Percentiles rank a stretch among this genome's conserved stretches.
phyloP scores from a whole-genome alignment of 2,113 vertebrate genomes.

The Dicentrarchus labrax region DNA sequence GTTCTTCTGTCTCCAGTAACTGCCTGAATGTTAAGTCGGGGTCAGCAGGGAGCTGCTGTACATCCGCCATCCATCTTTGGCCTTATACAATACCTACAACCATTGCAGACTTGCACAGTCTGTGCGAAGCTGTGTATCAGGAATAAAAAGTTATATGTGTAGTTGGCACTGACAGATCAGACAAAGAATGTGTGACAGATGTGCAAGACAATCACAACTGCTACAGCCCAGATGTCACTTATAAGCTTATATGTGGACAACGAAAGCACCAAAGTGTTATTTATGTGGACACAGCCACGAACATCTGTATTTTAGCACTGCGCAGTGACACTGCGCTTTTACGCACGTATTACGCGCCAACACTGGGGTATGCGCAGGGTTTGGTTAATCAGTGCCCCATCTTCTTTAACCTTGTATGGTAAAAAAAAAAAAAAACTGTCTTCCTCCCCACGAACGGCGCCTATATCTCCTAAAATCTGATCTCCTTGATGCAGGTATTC shows the following conservation, averaged over 20 bases:
- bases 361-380: not conserved
- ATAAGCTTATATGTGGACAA: not conserved
- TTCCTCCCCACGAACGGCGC: slow-evolving; percentile 7
- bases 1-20: slow-evolving; percentile 22
- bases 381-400: slow-evolving; percentile 7
- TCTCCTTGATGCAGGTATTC: slow-evolving; percentile 60
- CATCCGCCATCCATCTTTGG: slow-evolving; percentile 27
- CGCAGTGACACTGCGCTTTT: slow-evolving; percentile 12
- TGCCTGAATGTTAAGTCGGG: slow-evolving; percentile 41
- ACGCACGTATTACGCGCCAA: slow-evolving; percentile 7
- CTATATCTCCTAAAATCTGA: slow-evolving; percentile 54
- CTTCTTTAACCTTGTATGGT: slow-evolving; percentile 36
- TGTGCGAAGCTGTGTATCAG: not conserved
- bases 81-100: slow-evolving; percentile 17
- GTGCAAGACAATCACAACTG: not conserved
- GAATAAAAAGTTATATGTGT: not conserved
- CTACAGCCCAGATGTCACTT: not conserved
- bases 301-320: not conserved
- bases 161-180: too few relatives aligned
- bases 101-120: not conserved
- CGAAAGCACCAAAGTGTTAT: not conserved
- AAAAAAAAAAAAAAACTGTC: not conserved
- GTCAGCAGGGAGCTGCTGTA: slow-evolving; percentile 56
- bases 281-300: not conserved
- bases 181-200: not conserved